Base-by-base conservation (phyloP, 1,140 invertebrate genomes). In the Xylocopa sonorina region DNA sequence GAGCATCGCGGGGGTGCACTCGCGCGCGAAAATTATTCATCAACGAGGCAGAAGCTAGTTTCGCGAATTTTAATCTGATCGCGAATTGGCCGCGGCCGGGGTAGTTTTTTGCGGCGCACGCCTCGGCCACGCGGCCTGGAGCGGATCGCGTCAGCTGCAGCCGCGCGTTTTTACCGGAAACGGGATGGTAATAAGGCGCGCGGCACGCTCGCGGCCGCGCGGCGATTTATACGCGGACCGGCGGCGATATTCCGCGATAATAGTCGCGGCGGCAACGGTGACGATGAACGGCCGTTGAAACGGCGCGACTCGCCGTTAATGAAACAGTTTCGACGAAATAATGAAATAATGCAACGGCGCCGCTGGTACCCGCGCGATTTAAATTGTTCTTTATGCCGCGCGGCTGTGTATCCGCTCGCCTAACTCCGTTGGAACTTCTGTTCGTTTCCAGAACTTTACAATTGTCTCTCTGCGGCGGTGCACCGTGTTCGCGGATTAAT, bases 141-240 rank as follows among this genome's bases (percentile, higher is more conserved):
- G 64, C 38, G 43, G 64, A 58, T 50, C 53, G 53, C 63, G 82
- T 84, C 82, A 84, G 82, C 50, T 83, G 81, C 82, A 83, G 63
- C 75, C 38, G 53, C 53, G 18, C 38, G 80, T 76, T 83, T 72
- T 83, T 67, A 55, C 80, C 66, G 51, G 66, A 67, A 50, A 29
- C 38, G 46, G 80, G 46, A 83, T 68, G 68, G 82, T 83, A 79
- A 83, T 84, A 79, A 66, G 68, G 64, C 46, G 29, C 21, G 74
- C 29, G 72, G 53, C 51, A 24, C 57, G 57, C 29, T 58, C 57
- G 29, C 29, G 21, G 57, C 32, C 14, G 21, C 7, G 2, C 16
- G 5, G 29, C 76, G 81, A 78, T 84, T 84, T 83, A 84, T 79
- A 53, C 55, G 53, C 38, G 14, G 63, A n/a, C 38, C 51, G 14